A percentile compares a stretch with the other conserved stretches of the same genome.
These are phyloP conservation scores for Amblyopsis hoosieri DNA, from an alignment of 2,797 vertebrate species.

Conservation along the genomic window DNA sequence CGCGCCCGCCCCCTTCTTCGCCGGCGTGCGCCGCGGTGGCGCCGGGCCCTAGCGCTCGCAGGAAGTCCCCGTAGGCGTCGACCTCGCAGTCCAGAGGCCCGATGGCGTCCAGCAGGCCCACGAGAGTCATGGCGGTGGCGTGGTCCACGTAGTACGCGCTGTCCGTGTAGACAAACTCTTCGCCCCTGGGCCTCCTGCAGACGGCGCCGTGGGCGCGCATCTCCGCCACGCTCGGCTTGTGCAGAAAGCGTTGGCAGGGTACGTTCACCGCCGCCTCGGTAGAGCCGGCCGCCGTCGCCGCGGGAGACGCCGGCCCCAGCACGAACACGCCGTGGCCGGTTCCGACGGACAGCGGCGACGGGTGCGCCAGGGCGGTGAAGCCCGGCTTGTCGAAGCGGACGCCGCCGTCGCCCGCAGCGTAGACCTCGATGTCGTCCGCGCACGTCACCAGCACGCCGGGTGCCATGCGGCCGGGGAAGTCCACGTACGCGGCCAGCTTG, in stretches of 20 bases:
- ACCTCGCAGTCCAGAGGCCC: conserved; percentile 85
- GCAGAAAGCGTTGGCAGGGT: conserved; percentile 83
- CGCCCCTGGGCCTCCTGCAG: conserved; percentile 20
- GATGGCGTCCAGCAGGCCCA: conserved; percentile 79
- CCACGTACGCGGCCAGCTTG: conserved; percentile 92
- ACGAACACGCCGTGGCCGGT: conserved; percentile 94
- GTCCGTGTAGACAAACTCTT: conserved; percentile 90
- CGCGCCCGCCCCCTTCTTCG: conserved; percentile 71
- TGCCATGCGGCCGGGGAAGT: conserved; percentile 88
- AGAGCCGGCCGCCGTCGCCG: conserved; percentile 18
- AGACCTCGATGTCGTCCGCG: conserved; percentile 93
- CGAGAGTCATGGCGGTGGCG: conserved; percentile 68
- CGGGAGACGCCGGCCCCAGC: conserved; percentile 59
- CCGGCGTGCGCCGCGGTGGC: conserved; percentile 82
- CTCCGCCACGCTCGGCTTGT: conserved; percentile 85
- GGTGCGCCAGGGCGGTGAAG: conserved; percentile 92
- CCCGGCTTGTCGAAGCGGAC: conserved; percentile 85
- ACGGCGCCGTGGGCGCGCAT: conserved; percentile 84
- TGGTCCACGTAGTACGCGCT: conserved; percentile 91
- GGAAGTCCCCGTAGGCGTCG: conserved; percentile 95
- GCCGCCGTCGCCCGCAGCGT: conserved; percentile 61
- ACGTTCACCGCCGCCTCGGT: conserved; percentile 78
- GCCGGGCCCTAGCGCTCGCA: conserved; percentile 87
- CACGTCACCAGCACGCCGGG: conserved; percentile 89
- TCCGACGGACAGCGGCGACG: conserved; percentile 83